These are phyloP conservation scores for Mechanitis mazaeus DNA, from an alignment of 2,888 invertebrate species.

Conservation along the genomic window DNA sequence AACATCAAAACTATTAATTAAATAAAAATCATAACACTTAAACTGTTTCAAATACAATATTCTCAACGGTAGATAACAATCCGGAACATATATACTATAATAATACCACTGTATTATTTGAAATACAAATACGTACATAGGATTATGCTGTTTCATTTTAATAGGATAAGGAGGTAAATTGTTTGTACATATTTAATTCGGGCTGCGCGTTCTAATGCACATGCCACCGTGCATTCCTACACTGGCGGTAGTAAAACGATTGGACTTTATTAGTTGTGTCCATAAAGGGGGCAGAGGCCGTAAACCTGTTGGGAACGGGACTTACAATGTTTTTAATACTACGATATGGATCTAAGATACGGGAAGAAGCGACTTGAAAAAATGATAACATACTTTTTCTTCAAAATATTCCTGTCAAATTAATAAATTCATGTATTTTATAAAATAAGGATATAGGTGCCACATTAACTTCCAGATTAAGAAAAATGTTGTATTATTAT, in stretches of 20 bases:
- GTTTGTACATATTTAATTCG: conserved; percentile 7
- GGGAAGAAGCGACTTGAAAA: not conserved
- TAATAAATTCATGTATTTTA: no score
- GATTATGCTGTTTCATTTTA: conserved; percentile 1
- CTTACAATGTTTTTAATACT: conserved; percentile 34
- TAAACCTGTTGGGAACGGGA: conserved; percentile 44
- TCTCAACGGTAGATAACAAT: no score
- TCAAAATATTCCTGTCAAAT: no score
- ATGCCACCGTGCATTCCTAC: conserved; percentile 27
- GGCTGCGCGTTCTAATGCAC: conserved; percentile 9
- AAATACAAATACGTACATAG: not conserved
- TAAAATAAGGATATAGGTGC: no score
- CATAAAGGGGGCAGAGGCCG: conserved; percentile 62
- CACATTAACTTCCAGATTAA: no score
- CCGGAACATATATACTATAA: conserved; percentile 25
- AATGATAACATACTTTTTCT: no score
- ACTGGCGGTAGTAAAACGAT: conserved; percentile 51
- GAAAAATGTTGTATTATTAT: no score
- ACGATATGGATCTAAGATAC: conserved; percentile 16
- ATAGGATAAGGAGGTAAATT: conserved; percentile 6
- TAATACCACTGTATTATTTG: conserved; percentile 13
- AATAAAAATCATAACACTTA: no score
- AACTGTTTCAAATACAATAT: no score
- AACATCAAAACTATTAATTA: no score
- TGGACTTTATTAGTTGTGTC: conserved; percentile 67